phyloP scores from a whole-genome alignment of 2,797 vertebrate species.

The Pseudomugil gertrudae region DNA sequence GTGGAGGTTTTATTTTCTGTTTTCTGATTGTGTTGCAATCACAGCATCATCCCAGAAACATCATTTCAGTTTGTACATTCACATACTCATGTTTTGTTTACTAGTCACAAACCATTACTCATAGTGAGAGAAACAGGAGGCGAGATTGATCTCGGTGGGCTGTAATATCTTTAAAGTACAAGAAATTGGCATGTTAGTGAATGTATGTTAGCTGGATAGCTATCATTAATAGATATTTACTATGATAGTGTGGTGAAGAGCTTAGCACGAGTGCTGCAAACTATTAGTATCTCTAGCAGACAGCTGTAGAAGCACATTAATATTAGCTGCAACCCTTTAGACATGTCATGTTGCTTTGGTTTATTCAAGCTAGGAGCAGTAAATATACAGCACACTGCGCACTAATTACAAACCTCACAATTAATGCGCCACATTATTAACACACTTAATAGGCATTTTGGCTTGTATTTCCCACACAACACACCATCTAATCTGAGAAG shows the following conservation, averaged over 20 bases:
- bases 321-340: slow-evolving; percentile 17
- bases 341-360: not conserved
- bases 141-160: slow-evolving; percentile 18
- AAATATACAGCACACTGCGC: not conserved
- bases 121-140: slow-evolving; percentile 17
- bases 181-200: slow-evolving; percentile 32
- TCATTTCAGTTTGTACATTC: slow-evolving; percentile 18
- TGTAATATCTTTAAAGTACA: slow-evolving; percentile 39
- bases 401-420: slow-evolving; percentile 11
- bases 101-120: slow-evolving; percentile 29
- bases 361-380: slow-evolving; percentile 4
- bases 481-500: not conserved
- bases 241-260: slow-evolving; percentile 26
- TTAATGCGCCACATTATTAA: not conserved
- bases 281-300: slow-evolving; percentile 48
- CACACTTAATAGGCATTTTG: slow-evolving; percentile 8
- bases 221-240: slow-evolving; percentile 51
- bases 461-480: slow-evolving; percentile 9
- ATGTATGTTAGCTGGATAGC: slow-evolving; percentile 44
- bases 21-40: slow-evolving; percentile 17
- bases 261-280: slow-evolving; percentile 40
- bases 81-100: slow-evolving; percentile 20
- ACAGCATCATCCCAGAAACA: slow-evolving; percentile 13
- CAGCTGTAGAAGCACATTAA: slow-evolving; percentile 48
- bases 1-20: slow-evolving; percentile 33